Conservation (phyloP, 2,113 vertebrate species). For the Astatoreochromis straeleni region DNA sequence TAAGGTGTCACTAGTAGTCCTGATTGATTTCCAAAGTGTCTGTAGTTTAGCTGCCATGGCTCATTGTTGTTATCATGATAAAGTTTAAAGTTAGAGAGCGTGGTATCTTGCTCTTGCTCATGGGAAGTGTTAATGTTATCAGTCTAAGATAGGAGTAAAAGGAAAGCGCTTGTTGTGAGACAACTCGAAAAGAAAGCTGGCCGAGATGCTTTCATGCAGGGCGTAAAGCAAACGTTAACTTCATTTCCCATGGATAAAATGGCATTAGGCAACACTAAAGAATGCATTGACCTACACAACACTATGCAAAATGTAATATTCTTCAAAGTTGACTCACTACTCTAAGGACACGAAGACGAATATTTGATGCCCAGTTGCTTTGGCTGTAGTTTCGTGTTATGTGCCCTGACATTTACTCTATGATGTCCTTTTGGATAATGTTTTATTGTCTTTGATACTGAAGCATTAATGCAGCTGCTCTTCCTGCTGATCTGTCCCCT, state of each 20-base stretch:
- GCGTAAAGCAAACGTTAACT: not conserved
- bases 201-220: not conserved
- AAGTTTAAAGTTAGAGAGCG: not conserved
- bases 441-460: not conserved
- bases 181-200: not conserved
- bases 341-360: not conserved
- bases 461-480: slow-evolving; percentile 14
- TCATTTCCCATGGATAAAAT: not conserved
- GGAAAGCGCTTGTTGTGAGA: not conserved
- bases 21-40: not conserved
- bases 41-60: not conserved
- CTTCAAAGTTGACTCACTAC: not conserved
- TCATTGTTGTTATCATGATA: not conserved
- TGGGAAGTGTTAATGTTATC: not conserved
- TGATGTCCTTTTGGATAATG: not conserved
- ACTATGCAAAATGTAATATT: not conserved
- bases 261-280: not conserved
- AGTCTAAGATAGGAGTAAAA: not conserved
- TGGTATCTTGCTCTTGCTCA: not conserved
- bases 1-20: not conserved
- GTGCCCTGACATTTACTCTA: not conserved
- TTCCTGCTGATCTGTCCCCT: not conserved
- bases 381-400: not conserved
- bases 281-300: not conserved
- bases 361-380: not conserved